Base-by-base conservation (phyloP, 92 coral and sea anemone species). In the Paragorgia papillata region DNA sequence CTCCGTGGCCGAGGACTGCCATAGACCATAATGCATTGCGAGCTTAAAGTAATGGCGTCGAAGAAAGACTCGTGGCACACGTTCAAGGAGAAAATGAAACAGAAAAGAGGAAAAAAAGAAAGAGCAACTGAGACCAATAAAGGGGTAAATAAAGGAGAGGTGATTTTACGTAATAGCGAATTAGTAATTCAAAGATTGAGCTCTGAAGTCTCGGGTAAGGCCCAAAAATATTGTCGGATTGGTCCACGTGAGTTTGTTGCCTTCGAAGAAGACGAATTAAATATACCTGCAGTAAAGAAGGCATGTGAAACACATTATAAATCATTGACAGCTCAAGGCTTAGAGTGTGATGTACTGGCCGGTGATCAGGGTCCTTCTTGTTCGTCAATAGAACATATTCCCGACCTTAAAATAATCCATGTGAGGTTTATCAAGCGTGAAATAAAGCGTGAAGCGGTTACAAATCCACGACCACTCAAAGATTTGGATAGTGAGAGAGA, bases 191-290 rank as follows among this genome's bases (percentile, higher is more conserved):
- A 67, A 67, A 0, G 57, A 2, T 30, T 66, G 55, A 66, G 73
- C 31, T 1, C 73, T 0, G 73, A 66, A 66, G 73, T 39, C 9
- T 66, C 54, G 0, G 73, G 73, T 1, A 66, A 66, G 40, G 73
- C 73, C 33, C 73, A 66, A 22, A 66, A 66, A 37, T 65, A 65
- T 18, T 34, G 20, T 29, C 27, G 73, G 54, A 1, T 1, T 26
- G 74, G 56, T 10, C 22, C 73, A 15, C 54, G 73, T 65, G 73
- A 65, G 18, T 67, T 67, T 67, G 59, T 67, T 19, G 21, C 74
- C 19, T 67, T 67, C 20, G 1, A 0, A 1, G 74, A 67, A 41
- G 50, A 62, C 1, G 73, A 67, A 29, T 1, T 67, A 1, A 22
- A 34, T 17, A 43, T 67, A 25, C 41, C 2, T 48, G 74, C 57